A percentile compares a stretch with the other conserved stretches of the same genome.
Conservation (phyloP, 2,113 vertebrate species). For the Andinoacara biseriatus region DNA sequence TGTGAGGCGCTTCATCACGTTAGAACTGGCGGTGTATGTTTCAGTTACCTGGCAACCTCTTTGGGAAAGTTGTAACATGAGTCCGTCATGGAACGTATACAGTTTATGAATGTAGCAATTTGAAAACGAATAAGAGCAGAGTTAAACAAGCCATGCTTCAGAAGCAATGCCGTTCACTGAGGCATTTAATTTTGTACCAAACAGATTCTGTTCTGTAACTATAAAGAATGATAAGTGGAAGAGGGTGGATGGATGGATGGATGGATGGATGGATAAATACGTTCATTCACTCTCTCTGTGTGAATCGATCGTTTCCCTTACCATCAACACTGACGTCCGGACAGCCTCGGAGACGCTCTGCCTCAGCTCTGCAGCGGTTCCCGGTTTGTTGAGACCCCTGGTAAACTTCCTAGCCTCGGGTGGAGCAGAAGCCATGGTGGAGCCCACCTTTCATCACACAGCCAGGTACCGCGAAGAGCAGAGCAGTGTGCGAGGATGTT, state of each 20-base stretch:
- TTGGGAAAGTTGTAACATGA: slow-evolving; percentile 59
- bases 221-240: background rate
- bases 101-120: background rate
- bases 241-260: no score
- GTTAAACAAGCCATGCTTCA: background rate
- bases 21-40: slow-evolving; percentile 46
- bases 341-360: slow-evolving; percentile 96
- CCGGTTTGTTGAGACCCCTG: slow-evolving; percentile 90
- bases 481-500: background rate
- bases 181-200: background rate
- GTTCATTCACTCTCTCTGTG: background rate
- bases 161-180: background rate
- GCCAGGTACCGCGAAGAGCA: background rate
- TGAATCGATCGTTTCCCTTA: slow-evolving; percentile 68
- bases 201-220: background rate
- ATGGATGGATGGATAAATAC: background rate
- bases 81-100: background rate
- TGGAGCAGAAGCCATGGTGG: slow-evolving; percentile 75
- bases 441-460: slow-evolving; percentile 34
- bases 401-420: slow-evolving; percentile 94
- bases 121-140: background rate
- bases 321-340: slow-evolving; percentile 89
- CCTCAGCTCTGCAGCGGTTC: slow-evolving; percentile 92
- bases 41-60: slow-evolving; percentile 72
- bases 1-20: slow-evolving; percentile 18